These are phyloP conservation scores for Eutolmus rufibarbis DNA, from an alignment of 2,888 invertebrate species.

Conservation along the genomic window DNA sequence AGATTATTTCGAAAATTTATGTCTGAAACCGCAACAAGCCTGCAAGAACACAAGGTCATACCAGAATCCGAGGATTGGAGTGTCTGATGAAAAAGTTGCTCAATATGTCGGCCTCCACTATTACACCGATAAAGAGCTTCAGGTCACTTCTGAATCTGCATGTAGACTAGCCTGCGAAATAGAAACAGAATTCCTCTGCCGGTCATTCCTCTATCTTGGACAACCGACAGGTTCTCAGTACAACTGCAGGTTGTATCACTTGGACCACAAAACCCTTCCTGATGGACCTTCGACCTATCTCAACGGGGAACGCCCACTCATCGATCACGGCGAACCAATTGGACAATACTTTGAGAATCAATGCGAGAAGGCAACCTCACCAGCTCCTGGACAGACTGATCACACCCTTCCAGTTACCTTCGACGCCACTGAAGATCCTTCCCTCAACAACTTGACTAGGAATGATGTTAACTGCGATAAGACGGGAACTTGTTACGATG, in stretches of 20 bases:
- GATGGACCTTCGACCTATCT: conserved; percentile 92
- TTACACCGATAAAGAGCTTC: conserved; percentile 91
- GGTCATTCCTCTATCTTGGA: conserved; percentile 78
- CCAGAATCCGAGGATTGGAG: conserved; percentile 84
- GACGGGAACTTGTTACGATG: conserved; percentile 94
- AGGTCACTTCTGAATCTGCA: conserved; percentile 88
- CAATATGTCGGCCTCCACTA: conserved; percentile 92
- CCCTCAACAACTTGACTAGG: conserved; percentile 75
- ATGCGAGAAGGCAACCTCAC: conserved; percentile 71
- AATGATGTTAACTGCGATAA: conserved; percentile 90
- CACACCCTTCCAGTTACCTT: conserved; percentile 77
- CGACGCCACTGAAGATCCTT: conserved; percentile 79
- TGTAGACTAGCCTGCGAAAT: conserved; percentile 90
- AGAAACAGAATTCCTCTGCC: conserved; percentile 90
- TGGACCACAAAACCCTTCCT: conserved; percentile 90
- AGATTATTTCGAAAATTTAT: conserved; percentile 90
- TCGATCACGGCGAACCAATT: conserved; percentile 89
- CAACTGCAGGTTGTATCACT: conserved; percentile 90
- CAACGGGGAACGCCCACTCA: conserved; percentile 86
- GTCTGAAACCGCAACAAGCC: conserved; percentile 85
- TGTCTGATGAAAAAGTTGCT: conserved; percentile 89
- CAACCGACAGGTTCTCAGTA: conserved; percentile 76
- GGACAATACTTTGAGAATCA: conserved; percentile 90
- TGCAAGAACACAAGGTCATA: conserved; percentile 84
- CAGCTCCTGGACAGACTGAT: conserved; percentile 62